phyloP scores from a whole-genome alignment of 2,113 vertebrate genomes.

The Nettapus auritus region DNA sequence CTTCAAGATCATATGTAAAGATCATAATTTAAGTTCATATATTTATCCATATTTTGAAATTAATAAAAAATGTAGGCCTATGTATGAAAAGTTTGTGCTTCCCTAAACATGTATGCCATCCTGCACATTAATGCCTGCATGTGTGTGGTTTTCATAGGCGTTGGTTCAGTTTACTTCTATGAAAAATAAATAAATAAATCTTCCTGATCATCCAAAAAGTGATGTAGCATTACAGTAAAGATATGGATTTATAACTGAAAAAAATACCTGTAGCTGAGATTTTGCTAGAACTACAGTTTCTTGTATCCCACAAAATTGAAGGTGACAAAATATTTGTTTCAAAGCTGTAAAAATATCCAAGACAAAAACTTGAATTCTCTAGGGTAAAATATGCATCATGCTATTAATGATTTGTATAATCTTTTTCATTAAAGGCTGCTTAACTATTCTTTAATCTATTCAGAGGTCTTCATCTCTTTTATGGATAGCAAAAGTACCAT shows the following conservation, averaged over 20 bases:
- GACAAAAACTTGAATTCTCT: background rate
- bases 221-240: accelerated
- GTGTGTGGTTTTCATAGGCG: background rate
- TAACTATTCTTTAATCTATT: background rate
- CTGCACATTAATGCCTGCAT: background rate
- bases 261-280: background rate
- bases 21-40: background rate
- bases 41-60: background rate
- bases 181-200: background rate
- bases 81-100: background rate
- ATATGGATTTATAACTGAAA: background rate
- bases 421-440: background rate
- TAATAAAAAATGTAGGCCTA: background rate
- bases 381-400: background rate
- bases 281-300: background rate
- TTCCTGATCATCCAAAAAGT: background rate
- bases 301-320: background rate
- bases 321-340: background rate
- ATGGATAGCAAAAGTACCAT: background rate
- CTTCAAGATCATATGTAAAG: background rate
- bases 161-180: background rate
- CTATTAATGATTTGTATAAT: background rate
- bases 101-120: background rate
- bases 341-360: background rate
- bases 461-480: background rate